Conservation (phyloP, 2,113 vertebrate species). For the Marmota flaviventris region DNA sequence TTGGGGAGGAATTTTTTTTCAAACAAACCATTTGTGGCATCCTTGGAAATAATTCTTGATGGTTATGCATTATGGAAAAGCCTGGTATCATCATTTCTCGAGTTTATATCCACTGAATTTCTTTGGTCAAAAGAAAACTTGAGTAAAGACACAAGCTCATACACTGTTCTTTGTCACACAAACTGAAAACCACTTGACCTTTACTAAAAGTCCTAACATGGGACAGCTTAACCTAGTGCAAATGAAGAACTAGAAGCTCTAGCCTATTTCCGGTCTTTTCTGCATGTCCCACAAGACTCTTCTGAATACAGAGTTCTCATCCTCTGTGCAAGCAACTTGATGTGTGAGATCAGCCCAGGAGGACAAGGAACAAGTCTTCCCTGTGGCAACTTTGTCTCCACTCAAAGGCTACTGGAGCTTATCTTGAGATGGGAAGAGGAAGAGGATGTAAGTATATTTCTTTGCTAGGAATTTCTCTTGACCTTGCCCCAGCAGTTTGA, state of each 20-base stretch:
- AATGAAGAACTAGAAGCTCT: neutral
- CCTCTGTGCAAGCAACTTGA: neutral
- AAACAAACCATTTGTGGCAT: conserved; percentile 74
- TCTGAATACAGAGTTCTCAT: neutral
- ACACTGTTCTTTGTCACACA: neutral
- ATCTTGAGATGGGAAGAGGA: neutral
- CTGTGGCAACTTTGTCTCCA: neutral
- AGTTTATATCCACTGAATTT: conserved; percentile 2
- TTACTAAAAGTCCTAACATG: neutral
- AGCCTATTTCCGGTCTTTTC: neutral
- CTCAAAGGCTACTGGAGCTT: neutral
- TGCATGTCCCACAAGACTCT: neutral
- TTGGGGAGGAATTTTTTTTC: conserved; percentile 58
- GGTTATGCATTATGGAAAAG: conserved; percentile 53
- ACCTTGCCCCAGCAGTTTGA: neutral
- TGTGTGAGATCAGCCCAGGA: neutral
- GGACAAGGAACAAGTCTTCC: neutral
- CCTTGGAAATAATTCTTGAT: conserved; percentile 64
- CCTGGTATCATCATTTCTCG: neutral
- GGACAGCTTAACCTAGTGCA: neutral
- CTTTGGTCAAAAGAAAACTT: conserved; percentile 41
- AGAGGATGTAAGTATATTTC: neutral
- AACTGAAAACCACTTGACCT: neutral
- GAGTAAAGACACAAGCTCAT: neutral
- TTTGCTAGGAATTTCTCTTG: neutral